Evolutionary conservation across 2,113 vertebrate species (phyloP).

Genomic region (Megaleporinus macrocephalus): DNA sequence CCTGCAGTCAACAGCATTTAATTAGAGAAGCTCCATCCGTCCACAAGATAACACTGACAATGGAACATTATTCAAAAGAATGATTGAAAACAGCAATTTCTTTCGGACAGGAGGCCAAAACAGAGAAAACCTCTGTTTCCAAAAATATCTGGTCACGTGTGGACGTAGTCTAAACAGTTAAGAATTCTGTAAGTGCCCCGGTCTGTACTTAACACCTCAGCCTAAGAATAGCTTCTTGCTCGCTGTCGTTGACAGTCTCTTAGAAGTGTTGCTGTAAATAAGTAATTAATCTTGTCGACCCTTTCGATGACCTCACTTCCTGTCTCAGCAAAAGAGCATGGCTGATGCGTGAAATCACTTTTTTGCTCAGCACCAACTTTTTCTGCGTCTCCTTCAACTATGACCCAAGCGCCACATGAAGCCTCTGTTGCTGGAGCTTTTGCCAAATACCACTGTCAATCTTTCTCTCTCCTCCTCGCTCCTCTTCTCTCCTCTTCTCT

Average conservation of each 20-base stretch:
- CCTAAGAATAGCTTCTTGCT: neutral
- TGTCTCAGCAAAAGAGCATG: slow-evolving; percentile 1
- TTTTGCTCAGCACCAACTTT: neutral
- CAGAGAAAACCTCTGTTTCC: too few species aligned
- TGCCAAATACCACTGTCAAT: slow-evolving; percentile 7
- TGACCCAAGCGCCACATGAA: slow-evolving; percentile 12
- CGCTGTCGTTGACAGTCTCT: neutral
- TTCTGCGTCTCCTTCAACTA: slow-evolving; percentile 10
- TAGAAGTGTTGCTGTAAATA: slow-evolving; percentile 21
- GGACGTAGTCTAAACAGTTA: too few species aligned
- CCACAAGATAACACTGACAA: too few species aligned
- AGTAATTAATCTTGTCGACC: slow-evolving; percentile 7
- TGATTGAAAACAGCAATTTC: too few species aligned
- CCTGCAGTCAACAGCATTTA: too few species aligned
- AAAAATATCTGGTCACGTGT: too few species aligned
- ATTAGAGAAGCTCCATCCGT: too few species aligned
- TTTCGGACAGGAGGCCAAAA: too few species aligned
- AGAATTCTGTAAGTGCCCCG: neutral
- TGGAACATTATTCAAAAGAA: too few species aligned
- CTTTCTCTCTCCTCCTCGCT: neutral
- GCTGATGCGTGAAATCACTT: neutral
- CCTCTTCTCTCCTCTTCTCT: too few species aligned
- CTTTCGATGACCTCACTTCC: slow-evolving; percentile 33
- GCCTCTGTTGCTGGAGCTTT: neutral
- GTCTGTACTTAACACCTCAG: neutral